phyloP scores from a whole-genome alignment of 2,797 vertebrate species.

The Phrynocephalus guinanensis region DNA sequence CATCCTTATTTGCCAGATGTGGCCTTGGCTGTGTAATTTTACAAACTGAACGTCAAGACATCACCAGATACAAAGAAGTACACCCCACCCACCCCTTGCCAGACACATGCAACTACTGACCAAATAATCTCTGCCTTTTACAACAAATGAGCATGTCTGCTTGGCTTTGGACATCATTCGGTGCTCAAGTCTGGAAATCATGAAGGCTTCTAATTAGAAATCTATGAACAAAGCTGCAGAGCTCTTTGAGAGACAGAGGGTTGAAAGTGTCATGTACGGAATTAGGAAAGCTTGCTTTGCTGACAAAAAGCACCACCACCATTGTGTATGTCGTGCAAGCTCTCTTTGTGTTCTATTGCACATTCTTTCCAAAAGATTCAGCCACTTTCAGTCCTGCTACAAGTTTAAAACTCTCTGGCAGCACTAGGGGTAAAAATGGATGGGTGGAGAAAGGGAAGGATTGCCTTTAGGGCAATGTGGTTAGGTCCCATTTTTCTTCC shows the following conservation, averaged over 20 bases:
- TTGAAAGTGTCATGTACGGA: no score
- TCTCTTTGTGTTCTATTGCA: not conserved
- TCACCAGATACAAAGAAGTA: no score
- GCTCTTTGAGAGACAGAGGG: no score
- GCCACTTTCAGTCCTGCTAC: not conserved
- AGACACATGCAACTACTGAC: not conserved
- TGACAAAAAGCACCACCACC: no score
- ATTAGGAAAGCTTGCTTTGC: no score
- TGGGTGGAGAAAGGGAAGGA: no score
- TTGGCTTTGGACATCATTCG: not conserved
- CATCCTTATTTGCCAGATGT: not conserved
- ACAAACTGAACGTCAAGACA: not conserved
- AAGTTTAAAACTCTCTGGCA: not conserved
- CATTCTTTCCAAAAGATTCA: not conserved
- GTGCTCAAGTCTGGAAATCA: not conserved
- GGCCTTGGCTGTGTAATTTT: not conserved
- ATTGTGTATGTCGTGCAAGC: not conserved
- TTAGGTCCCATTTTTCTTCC: not conserved
- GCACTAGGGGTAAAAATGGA: not conserved
- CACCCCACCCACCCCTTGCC: no score
- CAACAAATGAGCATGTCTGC: not conserved
- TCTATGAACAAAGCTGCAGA: not conserved
- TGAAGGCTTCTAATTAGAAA: not conserved
- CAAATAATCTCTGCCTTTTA: not conserved
- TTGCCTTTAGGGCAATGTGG: not conserved